Evolutionary conservation across 2,113 vertebrate genomes (phyloP).

Genomic region (human (Homo sapiens)): GRCh38 chr12:80943501-80944000

Average conservation of each 20-base stretch:
- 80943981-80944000: slow-evolving; percentile 24
- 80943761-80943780: background rate
- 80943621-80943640: background rate
- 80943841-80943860: background rate
- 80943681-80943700: background rate
- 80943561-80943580: slow-evolving; percentile 17
- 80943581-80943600: background rate
- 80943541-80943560: background rate
- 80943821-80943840: background rate
- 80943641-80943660: background rate
- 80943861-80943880: background rate
- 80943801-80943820: background rate
- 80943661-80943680: background rate
- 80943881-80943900: background rate
- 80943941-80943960: background rate
- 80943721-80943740: background rate
- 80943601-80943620: background rate
- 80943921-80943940: background rate
- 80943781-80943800: slow-evolving; percentile 2
- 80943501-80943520: background rate
- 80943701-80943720: background rate
- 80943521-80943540: background rate
- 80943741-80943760: background rate
- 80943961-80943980: background rate
- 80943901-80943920: background rate